Conservation (phyloP, 2,113 vertebrate species). For the Nerophis ophidion region DNA sequence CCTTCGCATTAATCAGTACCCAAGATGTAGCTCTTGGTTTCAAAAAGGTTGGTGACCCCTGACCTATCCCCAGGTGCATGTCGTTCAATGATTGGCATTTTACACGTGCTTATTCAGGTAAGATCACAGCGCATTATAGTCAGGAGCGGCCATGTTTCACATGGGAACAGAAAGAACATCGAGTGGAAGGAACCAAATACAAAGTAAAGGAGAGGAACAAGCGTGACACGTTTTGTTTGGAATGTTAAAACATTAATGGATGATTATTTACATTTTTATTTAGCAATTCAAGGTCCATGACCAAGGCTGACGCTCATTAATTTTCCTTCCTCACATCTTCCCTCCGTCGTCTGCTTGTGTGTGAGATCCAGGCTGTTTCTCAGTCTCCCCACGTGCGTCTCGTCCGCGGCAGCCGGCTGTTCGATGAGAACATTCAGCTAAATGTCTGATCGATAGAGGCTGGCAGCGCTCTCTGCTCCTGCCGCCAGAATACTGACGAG, state of each 20-base stretch:
- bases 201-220: too few species aligned
- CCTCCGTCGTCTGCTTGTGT: background rate
- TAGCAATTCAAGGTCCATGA: background rate
- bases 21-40: too few species aligned
- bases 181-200: too few species aligned
- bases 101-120: too few species aligned
- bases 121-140: too few species aligned
- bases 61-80: too few species aligned
- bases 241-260: background rate
- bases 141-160: too few species aligned
- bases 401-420: slow-evolving; percentile 49
- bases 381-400: slow-evolving; percentile 54
- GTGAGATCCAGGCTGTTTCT: slow-evolving; percentile 32
- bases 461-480: slow-evolving; percentile 35
- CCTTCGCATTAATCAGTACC: too few species aligned
- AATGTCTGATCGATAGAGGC: slow-evolving; percentile 65
- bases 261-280: background rate
- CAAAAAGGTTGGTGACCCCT: too few species aligned
- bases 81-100: too few species aligned
- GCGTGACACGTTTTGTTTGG: background rate
- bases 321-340: background rate
- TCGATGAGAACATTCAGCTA: slow-evolving; percentile 66
- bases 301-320: slow-evolving; percentile 9
- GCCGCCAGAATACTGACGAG: slow-evolving; percentile 51
- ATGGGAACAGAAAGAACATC: too few species aligned